Percentiles rank a stretch among this genome's conserved stretches.
Conservation (phyloP, 2,888 invertebrate genomes). For the Xylocampa areola region DNA sequence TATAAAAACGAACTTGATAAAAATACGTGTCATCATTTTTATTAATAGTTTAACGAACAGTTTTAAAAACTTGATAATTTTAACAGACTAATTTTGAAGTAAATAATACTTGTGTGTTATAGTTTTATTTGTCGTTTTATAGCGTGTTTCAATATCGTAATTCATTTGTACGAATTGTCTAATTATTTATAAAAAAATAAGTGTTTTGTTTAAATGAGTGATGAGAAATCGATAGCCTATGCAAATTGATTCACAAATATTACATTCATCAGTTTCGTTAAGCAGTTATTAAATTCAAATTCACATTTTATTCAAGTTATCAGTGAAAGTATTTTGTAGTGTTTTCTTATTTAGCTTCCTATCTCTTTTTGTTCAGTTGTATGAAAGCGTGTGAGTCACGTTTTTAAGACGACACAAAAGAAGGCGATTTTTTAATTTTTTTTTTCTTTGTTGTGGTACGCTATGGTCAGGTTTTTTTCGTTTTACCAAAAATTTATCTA, state of each 20-base stretch:
- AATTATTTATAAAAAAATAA: constrained; percentile 8
- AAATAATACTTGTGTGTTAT: no score
- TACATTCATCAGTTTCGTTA: neutral
- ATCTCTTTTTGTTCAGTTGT: neutral
- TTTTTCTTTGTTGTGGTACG: no score
- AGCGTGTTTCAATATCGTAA: no score
- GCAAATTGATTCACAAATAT: constrained; percentile 10
- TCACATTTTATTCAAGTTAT: constrained; percentile 7
- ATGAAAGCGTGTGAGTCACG: neutral
- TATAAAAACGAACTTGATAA: constrained; percentile 24
- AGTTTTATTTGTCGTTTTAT: no score
- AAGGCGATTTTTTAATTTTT: no score
- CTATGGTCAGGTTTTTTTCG: no score
- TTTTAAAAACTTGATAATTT: constrained; percentile 20
- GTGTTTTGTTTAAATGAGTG: neutral
- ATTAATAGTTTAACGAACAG: constrained; percentile 5
- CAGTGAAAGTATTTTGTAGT: constrained; percentile 29
- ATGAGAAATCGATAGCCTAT: constrained; percentile 6
- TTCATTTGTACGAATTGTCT: no score
- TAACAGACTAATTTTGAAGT: constrained; percentile 7
- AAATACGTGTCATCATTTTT: constrained; percentile 32
- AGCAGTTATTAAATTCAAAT: neutral
- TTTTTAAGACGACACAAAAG: no score
- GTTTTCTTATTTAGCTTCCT: neutral
- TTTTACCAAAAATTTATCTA: no score